phyloP scores from a whole-genome alignment of 2,888 invertebrate species.

The Marronus borbonicus region DNA sequence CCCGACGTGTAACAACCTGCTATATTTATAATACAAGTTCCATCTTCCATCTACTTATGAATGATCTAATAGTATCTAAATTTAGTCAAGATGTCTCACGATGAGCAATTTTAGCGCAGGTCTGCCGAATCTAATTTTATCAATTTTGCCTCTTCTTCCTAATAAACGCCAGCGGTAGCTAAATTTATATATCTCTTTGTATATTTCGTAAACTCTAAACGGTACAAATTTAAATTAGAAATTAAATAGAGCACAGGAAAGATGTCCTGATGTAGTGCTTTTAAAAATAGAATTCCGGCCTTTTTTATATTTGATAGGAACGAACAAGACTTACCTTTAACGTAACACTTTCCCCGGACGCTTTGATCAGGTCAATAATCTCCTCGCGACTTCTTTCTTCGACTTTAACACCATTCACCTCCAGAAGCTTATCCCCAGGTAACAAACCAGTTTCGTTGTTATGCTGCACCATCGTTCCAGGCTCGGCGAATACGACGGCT shows the following conservation, averaged over 20 bases:
- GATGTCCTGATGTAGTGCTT: background rate
- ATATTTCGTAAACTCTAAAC: slow-evolving; percentile 11
- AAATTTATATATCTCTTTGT: slow-evolving; percentile 13
- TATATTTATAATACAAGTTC: too few species aligned
- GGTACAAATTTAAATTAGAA: background rate
- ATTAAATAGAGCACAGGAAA: background rate
- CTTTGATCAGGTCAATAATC: slow-evolving; percentile 93
- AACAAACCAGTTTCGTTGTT: slow-evolving; percentile 87
- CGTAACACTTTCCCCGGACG: slow-evolving; percentile 85
- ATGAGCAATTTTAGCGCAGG: slow-evolving; percentile 20
- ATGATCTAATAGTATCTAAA: slow-evolving; percentile 29
- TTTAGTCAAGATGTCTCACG: slow-evolving; percentile 1
- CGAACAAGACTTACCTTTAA: slow-evolving; percentile 80
- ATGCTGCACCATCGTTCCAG: slow-evolving; percentile 81
- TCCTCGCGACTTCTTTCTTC: slow-evolving; percentile 90
- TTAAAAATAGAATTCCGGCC: background rate
- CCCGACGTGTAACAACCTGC: too few species aligned
- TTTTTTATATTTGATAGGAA: too few species aligned
- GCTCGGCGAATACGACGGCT: slow-evolving; percentile 92
- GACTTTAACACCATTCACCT: slow-evolving; percentile 91
- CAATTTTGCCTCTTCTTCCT: slow-evolving; percentile 2
- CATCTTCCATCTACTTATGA: slow-evolving; percentile 9
- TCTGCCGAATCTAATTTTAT: slow-evolving; percentile 14
- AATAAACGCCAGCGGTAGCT: slow-evolving; percentile 3
- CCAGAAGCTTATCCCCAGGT: slow-evolving; percentile 94